Conservation (phyloP, 2,113 vertebrate species). For the Urocolius indicus region DNA sequence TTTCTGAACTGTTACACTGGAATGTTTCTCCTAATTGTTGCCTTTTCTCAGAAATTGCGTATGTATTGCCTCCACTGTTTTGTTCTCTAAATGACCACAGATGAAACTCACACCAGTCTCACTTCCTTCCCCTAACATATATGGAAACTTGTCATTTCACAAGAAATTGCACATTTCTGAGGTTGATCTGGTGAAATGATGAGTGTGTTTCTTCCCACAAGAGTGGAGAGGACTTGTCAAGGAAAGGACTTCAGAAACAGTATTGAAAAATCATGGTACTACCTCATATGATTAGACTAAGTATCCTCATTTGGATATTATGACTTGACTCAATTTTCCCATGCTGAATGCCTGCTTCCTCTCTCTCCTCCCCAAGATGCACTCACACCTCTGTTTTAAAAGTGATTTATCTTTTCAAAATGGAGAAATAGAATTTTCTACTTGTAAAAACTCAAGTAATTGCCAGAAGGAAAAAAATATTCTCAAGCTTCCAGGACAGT, state of each 20-base stretch:
- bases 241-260: background rate
- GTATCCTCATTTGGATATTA: background rate
- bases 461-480: background rate
- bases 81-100: background rate
- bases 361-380: background rate
- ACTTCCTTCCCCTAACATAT: background rate
- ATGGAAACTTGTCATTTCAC: background rate
- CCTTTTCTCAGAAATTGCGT: background rate
- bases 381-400: background rate
- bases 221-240: background rate
- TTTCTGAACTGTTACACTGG: background rate
- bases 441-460: background rate
- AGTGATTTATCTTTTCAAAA: background rate
- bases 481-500: background rate
- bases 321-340: background rate
- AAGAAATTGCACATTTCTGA: background rate
- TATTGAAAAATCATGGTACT: background rate
- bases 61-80: background rate
- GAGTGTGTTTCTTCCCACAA: background rate
- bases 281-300: background rate
- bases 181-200: background rate
- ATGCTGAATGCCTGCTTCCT: fast-evolving
- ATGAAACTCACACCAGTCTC: background rate
- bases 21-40: background rate
- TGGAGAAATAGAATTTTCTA: background rate